A percentile compares a stretch with the other conserved stretches of the same genome.
Evolutionary conservation across 2,797 vertebrate species (phyloP).

Genomic region (Mormyrus hasselquistii): DNA sequence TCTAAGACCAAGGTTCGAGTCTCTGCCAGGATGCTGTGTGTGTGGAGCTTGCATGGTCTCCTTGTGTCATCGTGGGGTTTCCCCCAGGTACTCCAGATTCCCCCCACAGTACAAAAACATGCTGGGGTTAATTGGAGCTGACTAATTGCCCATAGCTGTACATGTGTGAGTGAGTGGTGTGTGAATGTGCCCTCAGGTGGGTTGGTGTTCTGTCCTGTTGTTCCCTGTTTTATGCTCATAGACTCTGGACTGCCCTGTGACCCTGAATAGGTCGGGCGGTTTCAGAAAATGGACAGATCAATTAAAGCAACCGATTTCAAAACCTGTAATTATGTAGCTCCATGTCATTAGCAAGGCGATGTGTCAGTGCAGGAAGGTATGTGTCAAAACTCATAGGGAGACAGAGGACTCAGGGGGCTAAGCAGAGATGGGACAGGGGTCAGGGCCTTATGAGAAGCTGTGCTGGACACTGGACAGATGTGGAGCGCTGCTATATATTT

Average conservation of each 20-base stretch:
- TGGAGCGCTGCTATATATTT: neutral
- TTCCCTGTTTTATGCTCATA: neutral
- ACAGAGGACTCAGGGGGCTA: neutral
- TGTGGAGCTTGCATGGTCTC: neutral
- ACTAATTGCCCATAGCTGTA: too few relatives aligned
- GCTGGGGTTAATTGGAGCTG: too few relatives aligned
- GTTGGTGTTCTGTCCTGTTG: neutral
- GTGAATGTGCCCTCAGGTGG: neutral
- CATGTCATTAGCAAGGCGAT: neutral
- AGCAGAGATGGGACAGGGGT: neutral
- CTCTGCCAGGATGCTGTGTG: neutral
- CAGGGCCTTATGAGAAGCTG: neutral
- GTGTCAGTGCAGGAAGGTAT: neutral
- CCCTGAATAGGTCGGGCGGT: neutral
- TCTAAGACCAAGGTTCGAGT: neutral
- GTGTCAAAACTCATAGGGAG: neutral
- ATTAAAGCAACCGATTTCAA: neutral
- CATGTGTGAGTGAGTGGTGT: neutral
- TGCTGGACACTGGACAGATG: neutral
- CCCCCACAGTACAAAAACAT: too few relatives aligned
- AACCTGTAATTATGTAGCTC: neutral
- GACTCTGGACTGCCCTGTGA: neutral
- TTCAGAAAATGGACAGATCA: neutral
- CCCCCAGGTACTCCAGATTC: neutral
- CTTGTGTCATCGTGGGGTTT: neutral